These are phyloP conservation scores for Setophaga kirtlandii DNA, from an alignment of 2,113 vertebrate species.

Conservation along the genomic window DNA sequence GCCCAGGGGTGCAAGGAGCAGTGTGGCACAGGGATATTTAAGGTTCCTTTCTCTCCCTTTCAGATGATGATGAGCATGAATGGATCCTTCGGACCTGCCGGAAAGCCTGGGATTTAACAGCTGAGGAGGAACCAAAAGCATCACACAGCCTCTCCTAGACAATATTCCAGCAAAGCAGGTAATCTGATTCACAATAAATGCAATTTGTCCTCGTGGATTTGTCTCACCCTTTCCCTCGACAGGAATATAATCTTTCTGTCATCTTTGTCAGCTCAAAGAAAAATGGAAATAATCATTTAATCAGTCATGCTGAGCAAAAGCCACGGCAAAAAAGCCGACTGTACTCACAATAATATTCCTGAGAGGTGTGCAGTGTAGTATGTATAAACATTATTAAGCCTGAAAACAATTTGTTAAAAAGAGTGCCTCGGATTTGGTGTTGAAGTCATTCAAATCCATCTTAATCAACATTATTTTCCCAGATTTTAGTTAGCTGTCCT, in stretches of 20 bases:
- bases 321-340: conserved; percentile 20
- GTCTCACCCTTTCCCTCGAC: conserved; percentile 19
- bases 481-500: conserved; percentile 67
- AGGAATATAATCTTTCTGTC: conserved; percentile 61
- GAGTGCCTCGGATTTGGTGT: conserved; percentile 38
- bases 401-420: conserved; percentile 63
- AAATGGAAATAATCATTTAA: conserved; percentile 61
- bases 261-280: conserved; percentile 62
- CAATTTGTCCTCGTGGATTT: neutral
- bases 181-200: neutral
- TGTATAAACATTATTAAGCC: conserved; percentile 47
- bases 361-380: conserved; percentile 37
- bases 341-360: conserved; percentile 39
- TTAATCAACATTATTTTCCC: conserved; percentile 70
- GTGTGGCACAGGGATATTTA: neutral
- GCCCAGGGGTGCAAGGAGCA: neutral
- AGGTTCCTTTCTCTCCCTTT: neutral
- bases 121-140: neutral
- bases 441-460: conserved; percentile 58
- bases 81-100: conserved; percentile 89
- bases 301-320: conserved; percentile 53
- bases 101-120: conserved; percentile 76
- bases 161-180: neutral
- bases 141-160: neutral
- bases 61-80: conserved; percentile 88